Evolutionary conservation across 2,113 vertebrate genomes (phyloP), one percentile per base, ranked within the genome.

Genomic region (Ictidomys tridecemlineatus): DNA sequence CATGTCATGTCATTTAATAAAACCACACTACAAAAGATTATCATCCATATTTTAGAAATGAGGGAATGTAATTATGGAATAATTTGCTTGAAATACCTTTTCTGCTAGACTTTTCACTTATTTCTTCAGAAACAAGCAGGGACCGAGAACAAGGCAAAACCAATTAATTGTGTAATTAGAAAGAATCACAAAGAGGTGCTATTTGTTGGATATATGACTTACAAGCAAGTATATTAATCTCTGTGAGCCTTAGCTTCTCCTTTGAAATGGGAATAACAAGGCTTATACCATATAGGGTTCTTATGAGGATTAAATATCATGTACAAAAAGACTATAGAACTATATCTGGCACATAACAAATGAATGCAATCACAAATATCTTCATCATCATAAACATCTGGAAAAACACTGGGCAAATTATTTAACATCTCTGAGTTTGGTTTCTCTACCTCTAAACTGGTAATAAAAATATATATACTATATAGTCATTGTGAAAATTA

Each of bases 351-450:
- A 93, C 92, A 26, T 72, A 91, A 77, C 45, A 90, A 73, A 9
- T 48, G n/a, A 94, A 61, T 42, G 37, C 10, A 94, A 13, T 48
- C 48, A 69, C 24, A 24, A 56, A 22, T 67, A 82, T 65, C 72
- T 86, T 89, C 24, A 53, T 67, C 74, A 89, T 76, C 13, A 73
- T 5, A 76, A 82, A 65, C 24, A 83, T 8, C 37, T 69, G 13
- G 61, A 91, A 93, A 96, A 87, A 87, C 34, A 51, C 83, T 91
- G 28, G 26, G 39, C n/a, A 94, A 90, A 56, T 77, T 93, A 91
- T 51, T 85, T 83, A 77, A 73, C 32, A 83, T 77, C 34, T 93
- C 56, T 91, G 37, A 18, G 56, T 89, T 77, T 53, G 6, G 24
- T 94, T 94, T 85, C 22, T 24, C 32, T 26, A 74, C 53, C 30